Base-by-base conservation (phyloP, 1,140 invertebrate genomes). In the Parasteatoda tepidariorum region DNA sequence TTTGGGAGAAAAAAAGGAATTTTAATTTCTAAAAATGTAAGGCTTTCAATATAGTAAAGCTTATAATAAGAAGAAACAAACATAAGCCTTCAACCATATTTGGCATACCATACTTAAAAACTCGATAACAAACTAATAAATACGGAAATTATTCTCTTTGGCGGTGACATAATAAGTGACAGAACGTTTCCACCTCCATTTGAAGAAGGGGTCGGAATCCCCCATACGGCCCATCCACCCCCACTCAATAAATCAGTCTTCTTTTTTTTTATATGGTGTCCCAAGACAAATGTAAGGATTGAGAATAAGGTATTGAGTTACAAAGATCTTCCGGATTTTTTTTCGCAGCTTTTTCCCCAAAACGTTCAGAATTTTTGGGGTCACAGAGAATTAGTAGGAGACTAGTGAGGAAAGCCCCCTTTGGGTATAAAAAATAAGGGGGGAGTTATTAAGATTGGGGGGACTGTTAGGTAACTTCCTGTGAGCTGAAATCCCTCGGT, bases 41-140 rank as follows among this genome's bases (percentile, higher is more conserved):
- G n/a, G n/a, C n/a, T n/a, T n/a, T n/a, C n/a, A n/a, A n/a, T n/a
- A n/a, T n/a, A n/a, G n/a, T n/a, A n/a, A n/a, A n/a, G n/a, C n/a
- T n/a, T n/a, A n/a, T n/a, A n/a, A n/a, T n/a, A n/a, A n/a, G n/a
- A n/a, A n/a, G n/a, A n/a, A n/a, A n/a, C n/a, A n/a, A n/a, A n/a
- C n/a, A n/a, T n/a, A n/a, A n/a, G n/a, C n/a, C n/a, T n/a, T n/a
- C n/a, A n/a, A n/a, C n/a, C n/a, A n/a, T n/a, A n/a, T n/a, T n/a
- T n/a, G n/a, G n/a, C n/a, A n/a, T n/a, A n/a, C n/a, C n/a, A n/a
- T n/a, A n/a, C n/a, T n/a, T n/a, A 22, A 18, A 24, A 13, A n/a
- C 24, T 34, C 22, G 22, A 75, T 62, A 75, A 62, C 57, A 75
- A 75, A 75, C 73, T 41, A 75, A 75, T 75, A 75, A 75, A 75